Base-by-base conservation (phyloP, 2,113 vertebrate genomes). In the Phodopus roborovskii region DNA sequence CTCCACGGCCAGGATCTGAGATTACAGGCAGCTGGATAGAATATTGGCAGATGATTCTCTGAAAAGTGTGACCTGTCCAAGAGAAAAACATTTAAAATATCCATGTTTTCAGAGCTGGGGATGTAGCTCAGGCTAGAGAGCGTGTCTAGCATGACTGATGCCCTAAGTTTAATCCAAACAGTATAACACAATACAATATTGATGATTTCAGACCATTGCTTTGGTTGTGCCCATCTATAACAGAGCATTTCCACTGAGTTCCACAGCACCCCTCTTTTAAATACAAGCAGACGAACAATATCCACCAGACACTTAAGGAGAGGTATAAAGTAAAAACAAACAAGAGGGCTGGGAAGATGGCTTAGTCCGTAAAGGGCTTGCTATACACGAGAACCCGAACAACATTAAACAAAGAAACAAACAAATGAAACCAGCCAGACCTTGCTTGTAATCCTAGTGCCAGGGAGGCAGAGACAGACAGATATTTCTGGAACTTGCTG, bases 71-170 rank as follows among this genome's bases (percentile, higher is more conserved):
- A 95, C 39, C 56, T 74, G 53, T 50, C 53, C 74, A 94, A 75
- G 88, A 88, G 66, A 75, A 83, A 66, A 60, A 16, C 86, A 36
- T 30, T 87, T 87, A 87, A 90, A 90, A 91, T 81, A 87, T 62
- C 58, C 58, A 87, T 81, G 66, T 48, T 81, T 86, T 60, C 7
- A 73, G 36, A 70, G 22, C 66, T 58, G 68, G 36, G 48, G 15
- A 71, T 71, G 36, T 58, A 56, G 68, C 22, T 56, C 12, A 70
- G 48, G 36, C 7, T 53, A 87, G 13, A 85, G 42, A 66, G 17
- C 6, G 10, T 71, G 26, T 71, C 48, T 87, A 11, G 66, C 36
- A n/a, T 71, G 85, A n/a, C 17, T 71, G 66, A 73, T 64, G 60
- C 28, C 42, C 39, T 66, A 45, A 48, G 36, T 56, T 56, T 88